Evolutionary conservation across 2,888 invertebrate species (phyloP).

Genomic region (Drosophila putrida): DNA sequence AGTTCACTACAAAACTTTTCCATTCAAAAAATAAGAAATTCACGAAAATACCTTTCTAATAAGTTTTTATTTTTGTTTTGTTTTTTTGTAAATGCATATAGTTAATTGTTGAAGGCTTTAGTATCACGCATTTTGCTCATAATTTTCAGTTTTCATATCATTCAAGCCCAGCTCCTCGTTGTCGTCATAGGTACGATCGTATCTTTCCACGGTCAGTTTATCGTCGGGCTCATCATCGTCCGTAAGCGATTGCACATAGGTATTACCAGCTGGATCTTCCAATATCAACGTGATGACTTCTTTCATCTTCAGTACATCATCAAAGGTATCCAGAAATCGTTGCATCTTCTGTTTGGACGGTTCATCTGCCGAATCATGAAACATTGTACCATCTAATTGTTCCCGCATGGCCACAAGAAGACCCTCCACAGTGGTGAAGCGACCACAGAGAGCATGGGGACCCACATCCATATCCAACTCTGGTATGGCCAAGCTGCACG

Average conservation of each 20-base stretch:
- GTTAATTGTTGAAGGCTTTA: not conserved
- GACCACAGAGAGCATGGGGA: conserved; percentile 93
- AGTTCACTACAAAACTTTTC: too few species aligned
- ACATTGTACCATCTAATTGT: conserved; percentile 90
- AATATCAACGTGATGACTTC: conserved; percentile 91
- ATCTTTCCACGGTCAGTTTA: conserved; percentile 90
- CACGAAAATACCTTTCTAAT: not conserved
- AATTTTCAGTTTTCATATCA: conserved; percentile 97
- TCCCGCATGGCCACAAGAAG: conserved; percentile 91
- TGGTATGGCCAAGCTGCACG: conserved; percentile 92
- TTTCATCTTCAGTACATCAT: conserved; percentile 89
- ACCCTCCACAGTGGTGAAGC: conserved; percentile 98
- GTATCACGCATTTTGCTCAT: conserved; percentile 84
- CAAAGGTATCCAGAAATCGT: conserved; percentile 89
- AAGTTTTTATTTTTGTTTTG: conserved; percentile 4
- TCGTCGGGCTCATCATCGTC: conserved; percentile 90
- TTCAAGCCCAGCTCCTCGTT: conserved; percentile 98
- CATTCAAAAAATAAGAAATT: too few species aligned
- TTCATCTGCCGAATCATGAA: conserved; percentile 90
- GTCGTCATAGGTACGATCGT: conserved; percentile 94
- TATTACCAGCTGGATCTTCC: conserved; percentile 99
- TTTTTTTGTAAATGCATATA: conserved; percentile 55
- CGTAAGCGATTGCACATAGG: conserved; percentile 94
- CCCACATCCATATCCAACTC: conserved; percentile 96
- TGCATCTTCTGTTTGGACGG: conserved; percentile 87